Conservation (phyloP, 2,888 invertebrate species). For the Lissonota sp. region DNA sequence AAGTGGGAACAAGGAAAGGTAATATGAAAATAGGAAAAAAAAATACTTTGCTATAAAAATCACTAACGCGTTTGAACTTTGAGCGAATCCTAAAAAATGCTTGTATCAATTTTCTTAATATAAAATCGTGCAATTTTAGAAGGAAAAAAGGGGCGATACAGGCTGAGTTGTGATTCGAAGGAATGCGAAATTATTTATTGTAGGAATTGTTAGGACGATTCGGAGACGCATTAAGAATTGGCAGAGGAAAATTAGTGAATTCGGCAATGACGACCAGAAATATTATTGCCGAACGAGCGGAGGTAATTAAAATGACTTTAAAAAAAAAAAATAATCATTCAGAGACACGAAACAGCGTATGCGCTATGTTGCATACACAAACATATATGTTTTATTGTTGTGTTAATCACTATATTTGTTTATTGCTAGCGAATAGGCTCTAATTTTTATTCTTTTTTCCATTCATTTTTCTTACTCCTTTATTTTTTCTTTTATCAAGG, state of each 20-base stretch:
- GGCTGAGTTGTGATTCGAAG: slow-evolving; percentile 5
- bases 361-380: neutral
- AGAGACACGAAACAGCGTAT: neutral
- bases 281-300: slow-evolving; percentile 77
- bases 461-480: neutral
- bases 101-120: neutral
- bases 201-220: slow-evolving; percentile 81
- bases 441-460: neutral
- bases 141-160: neutral
- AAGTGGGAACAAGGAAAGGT: slow-evolving; percentile 75
- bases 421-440: slow-evolving; percentile 6
- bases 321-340: neutral
- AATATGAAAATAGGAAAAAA: slow-evolving; percentile 48
- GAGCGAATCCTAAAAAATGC: neutral
- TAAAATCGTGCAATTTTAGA: neutral
- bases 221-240: slow-evolving; percentile 79
- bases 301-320: slow-evolving; percentile 75
- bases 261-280: slow-evolving; percentile 80
- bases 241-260: slow-evolving; percentile 81
- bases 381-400: neutral
- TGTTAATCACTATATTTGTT: slow-evolving; percentile 10
- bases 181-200: slow-evolving; percentile 66
- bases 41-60: too few species aligned
- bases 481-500: slow-evolving; percentile 22
- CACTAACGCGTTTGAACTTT: too few species aligned